These are phyloP conservation scores for Myathropa florea DNA, from an alignment of 2,888 invertebrate species.

Conservation along the genomic window DNA sequence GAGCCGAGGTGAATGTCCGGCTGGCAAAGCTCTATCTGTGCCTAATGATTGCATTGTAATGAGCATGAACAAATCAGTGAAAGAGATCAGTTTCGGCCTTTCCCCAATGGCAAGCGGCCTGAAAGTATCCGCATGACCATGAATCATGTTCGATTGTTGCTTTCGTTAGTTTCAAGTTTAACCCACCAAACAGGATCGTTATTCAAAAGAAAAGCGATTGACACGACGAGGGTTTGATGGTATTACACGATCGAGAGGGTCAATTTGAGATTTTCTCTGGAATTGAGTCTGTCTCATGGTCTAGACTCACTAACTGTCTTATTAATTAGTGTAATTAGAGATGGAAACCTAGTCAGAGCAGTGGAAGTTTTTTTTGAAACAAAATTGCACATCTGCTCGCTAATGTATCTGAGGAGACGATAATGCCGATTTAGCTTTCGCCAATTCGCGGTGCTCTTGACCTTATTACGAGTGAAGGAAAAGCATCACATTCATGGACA, in stretches of 20 bases:
- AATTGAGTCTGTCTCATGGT: background rate
- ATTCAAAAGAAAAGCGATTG: background rate
- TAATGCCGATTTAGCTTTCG: background rate
- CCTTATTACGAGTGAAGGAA: background rate
- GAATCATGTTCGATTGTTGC: background rate
- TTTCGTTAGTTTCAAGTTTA: background rate
- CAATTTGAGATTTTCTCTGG: too few relatives aligned
- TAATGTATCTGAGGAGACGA: background rate
- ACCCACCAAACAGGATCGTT: background rate
- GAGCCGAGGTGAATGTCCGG: constrained; percentile 2
- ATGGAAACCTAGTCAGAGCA: background rate
- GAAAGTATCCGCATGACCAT: constrained; percentile 6
- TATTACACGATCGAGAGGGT: background rate
- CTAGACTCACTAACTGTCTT: background rate
- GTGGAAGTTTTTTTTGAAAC: background rate
- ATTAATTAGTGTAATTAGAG: background rate
- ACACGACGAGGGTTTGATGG: background rate
- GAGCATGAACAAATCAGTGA: background rate
- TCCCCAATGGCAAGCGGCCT: background rate
- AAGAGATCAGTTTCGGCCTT: constrained; percentile 13
- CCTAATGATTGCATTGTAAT: constrained; percentile 12
- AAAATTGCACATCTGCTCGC: background rate
- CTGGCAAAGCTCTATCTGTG: background rate
- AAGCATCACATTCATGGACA: background rate
- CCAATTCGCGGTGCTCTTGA: background rate